phyloP scores from a whole-genome alignment of 2,113 vertebrate species.

The Todiramphus saurophagus region DNA sequence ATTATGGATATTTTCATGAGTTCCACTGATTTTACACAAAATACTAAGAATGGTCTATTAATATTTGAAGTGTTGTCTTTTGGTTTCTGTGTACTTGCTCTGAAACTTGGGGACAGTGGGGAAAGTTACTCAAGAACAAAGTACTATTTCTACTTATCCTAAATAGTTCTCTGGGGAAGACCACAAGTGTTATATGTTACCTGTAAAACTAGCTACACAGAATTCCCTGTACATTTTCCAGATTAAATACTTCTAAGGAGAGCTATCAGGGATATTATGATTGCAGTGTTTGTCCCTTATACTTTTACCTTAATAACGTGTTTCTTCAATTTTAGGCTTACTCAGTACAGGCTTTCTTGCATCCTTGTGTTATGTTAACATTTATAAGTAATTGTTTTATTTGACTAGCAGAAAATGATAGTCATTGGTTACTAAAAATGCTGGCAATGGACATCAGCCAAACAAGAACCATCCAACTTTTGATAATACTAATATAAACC shows the following conservation, averaged over 20 bases:
- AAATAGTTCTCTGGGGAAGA: background rate
- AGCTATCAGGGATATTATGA: background rate
- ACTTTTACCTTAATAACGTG: background rate
- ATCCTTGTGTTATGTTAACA: background rate
- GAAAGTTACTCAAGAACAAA: background rate
- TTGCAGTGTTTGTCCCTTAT: background rate
- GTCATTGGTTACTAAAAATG: background rate
- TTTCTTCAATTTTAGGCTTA: background rate
- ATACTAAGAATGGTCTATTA: background rate
- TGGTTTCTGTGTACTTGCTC: background rate
- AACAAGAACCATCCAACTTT: background rate
- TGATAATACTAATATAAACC: background rate
- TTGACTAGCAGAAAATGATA: background rate
- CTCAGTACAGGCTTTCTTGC: background rate
- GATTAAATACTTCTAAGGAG: background rate
- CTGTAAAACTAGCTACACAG: background rate
- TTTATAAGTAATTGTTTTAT: background rate
- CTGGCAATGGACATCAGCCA: background rate
- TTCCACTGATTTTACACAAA: background rate
- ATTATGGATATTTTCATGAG: background rate
- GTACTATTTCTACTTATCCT: background rate
- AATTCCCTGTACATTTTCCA: background rate
- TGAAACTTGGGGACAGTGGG: background rate
- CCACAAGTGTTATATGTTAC: background rate
- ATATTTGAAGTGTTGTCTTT: background rate